A percentile compares a stretch with the other conserved stretches of the same genome.
phyloP scores from a whole-genome alignment of 2,888 invertebrate genomes.

The Drosophila quinaria region DNA sequence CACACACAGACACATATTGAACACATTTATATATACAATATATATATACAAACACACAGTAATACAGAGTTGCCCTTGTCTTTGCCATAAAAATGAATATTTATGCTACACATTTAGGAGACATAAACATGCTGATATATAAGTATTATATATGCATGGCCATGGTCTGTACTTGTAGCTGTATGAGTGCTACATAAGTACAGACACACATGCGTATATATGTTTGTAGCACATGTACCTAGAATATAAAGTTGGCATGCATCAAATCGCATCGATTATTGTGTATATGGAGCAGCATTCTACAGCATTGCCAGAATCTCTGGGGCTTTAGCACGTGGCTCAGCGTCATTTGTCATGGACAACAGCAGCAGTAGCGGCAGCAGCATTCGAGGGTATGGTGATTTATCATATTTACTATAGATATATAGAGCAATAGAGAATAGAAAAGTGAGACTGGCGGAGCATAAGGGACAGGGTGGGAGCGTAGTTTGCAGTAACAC shows the following conservation, averaged over 20 bases:
- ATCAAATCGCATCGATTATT: conserved; percentile 82
- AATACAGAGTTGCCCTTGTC: conserved; percentile 53
- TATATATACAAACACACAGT: neutral
- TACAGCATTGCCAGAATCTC: conserved; percentile 39
- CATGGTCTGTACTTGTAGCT: conserved; percentile 40
- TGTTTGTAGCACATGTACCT: conserved; percentile 6
- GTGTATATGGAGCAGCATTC: conserved; percentile 52
- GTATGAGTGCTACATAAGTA: conserved; percentile 19
- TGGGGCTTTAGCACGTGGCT: conserved; percentile 57
- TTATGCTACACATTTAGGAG: conserved; percentile 72
- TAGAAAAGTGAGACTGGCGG: neutral
- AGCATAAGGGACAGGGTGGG: neutral
- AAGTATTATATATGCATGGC: conserved; percentile 62
- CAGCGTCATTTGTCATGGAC: conserved; percentile 76
- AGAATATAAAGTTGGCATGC: conserved; percentile 58
- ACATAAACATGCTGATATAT: conserved; percentile 71
- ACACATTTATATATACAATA: neutral
- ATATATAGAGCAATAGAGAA: conserved; percentile 36
- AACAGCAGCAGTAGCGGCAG: conserved; percentile 42
- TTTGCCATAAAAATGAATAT: conserved; percentile 80
- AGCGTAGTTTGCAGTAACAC: conserved; percentile 34
- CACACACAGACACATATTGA: conserved; percentile 4
- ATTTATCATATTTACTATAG: conserved; percentile 77
- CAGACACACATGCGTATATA: conserved; percentile 10
- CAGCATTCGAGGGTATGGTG: conserved; percentile 58